Evolutionary conservation across 2,797 vertebrate genomes (phyloP).

Genomic region (Hyperoplus lanceolatus): DNA sequence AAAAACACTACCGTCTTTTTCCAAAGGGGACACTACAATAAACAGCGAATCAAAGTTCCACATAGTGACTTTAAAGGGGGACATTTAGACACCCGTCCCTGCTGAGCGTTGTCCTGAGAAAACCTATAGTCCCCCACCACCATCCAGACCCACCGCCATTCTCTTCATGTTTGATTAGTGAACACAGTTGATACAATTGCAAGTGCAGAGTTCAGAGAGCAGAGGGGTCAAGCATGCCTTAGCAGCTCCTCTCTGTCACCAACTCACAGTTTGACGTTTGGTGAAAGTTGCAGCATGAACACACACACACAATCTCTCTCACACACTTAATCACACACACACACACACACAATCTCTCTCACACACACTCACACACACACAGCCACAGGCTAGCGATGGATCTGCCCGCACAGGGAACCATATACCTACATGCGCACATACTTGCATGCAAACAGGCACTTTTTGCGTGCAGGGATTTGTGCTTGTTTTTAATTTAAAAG

Average conservation of each 20-base stretch:
- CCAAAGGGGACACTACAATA: no score
- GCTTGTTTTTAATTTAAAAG: constrained; percentile 13
- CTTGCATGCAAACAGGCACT: constrained; percentile 6
- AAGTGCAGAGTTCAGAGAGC: constrained; percentile 22
- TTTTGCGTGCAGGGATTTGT: constrained; percentile 10
- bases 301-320: constrained; percentile 29
- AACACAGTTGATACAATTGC: constrained; percentile 48
- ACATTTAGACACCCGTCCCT: constrained; percentile 31
- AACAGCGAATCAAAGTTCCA: no score
- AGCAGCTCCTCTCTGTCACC: constrained; percentile 48
- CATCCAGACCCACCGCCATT: background rate
- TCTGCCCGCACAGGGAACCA: constrained; percentile 6
- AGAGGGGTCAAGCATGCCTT: constrained; percentile 49
- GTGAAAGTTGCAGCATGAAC: constrained; percentile 25
- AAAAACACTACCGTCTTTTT: no score
- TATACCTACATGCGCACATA: constrained; percentile 4
- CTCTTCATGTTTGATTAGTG: constrained; percentile 66
- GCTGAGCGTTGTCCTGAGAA: constrained; percentile 36
- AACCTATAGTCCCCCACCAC: constrained; percentile 28
- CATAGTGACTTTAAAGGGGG: background rate
- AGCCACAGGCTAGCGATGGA: background rate
- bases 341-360: constrained; percentile 28
- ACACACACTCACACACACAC: constrained; percentile 1
- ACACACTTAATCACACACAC: background rate
- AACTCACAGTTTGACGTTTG: constrained; percentile 21